phyloP scores from a whole-genome alignment of 2,888 invertebrate genomes.

The Ophion ellenae region DNA sequence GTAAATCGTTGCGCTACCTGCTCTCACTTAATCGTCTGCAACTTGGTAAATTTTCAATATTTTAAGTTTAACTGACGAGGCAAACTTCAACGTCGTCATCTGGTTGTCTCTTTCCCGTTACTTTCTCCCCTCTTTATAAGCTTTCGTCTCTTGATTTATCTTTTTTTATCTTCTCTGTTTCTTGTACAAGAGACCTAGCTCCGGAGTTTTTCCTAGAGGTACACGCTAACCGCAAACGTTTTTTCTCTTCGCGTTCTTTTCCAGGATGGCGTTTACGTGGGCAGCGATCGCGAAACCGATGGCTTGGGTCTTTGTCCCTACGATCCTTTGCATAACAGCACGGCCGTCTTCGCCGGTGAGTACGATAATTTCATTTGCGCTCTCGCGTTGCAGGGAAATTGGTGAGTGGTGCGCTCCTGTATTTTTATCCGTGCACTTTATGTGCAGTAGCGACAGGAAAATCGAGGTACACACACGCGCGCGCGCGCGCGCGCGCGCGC shows the following conservation, averaged over 20 bases:
- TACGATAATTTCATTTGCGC: conserved; percentile 54
- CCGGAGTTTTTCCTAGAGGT: conserved; percentile 50
- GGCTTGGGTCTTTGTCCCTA: conserved; percentile 96
- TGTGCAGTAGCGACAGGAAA: neutral
- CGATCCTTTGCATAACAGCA: conserved; percentile 98
- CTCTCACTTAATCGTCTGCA: too few species aligned
- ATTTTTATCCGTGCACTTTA: neutral
- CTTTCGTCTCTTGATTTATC: neutral
- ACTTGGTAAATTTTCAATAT: neutral
- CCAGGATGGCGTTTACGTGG: conserved; percentile 84
- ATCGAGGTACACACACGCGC: too few species aligned
- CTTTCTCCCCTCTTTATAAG: neutral
- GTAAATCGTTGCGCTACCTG: too few species aligned
- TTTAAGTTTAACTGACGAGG: neutral
- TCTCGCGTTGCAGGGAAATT: conserved; percentile 1
- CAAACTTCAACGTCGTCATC: neutral
- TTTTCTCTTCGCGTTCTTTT: conserved; percentile 75
- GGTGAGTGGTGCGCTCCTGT: neutral
- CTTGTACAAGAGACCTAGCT: conserved; percentile 21
- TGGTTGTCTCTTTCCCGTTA: neutral
- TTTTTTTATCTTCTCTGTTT: conserved; percentile 3
- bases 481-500: too few species aligned
- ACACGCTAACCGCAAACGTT: conserved; percentile 44
- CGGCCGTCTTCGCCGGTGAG: conserved; percentile 91
- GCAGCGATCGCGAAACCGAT: conserved; percentile 89